Percentiles rank a stretch among this genome's conserved stretches.
phyloP scores from a whole-genome alignment of 2,797 vertebrate species.

The Pangasius larnaudii region DNA sequence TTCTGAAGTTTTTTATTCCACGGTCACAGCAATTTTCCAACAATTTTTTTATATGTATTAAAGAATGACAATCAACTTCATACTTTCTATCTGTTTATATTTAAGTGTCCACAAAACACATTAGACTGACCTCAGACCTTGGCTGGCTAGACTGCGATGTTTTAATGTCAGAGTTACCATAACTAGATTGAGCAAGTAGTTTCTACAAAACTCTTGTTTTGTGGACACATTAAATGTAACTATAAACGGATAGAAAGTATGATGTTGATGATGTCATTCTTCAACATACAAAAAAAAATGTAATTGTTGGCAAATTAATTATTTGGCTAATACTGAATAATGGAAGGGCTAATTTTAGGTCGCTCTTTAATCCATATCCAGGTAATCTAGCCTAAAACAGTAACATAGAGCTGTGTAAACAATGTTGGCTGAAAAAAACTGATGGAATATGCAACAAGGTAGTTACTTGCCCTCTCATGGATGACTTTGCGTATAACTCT shows the following conservation, averaged over 20 bases:
- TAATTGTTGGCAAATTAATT: background rate
- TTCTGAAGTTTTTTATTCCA: background rate
- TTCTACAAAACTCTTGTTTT: background rate
- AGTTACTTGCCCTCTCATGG: background rate
- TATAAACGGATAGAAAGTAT: background rate
- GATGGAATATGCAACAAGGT: background rate
- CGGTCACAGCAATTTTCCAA: background rate
- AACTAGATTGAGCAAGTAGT: background rate
- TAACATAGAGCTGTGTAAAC: background rate
- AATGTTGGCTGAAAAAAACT: background rate
- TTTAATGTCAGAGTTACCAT: background rate
- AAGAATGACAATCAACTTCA: no score
- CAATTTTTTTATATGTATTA: no score
- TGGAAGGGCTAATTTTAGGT: background rate
- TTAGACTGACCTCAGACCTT: background rate
- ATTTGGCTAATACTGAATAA: background rate
- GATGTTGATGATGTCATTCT: background rate
- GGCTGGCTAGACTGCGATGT: no score
- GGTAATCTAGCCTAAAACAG: background rate
- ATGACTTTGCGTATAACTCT: background rate
- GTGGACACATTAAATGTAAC: no score
- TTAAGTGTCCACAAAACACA: no score
- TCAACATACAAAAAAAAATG: background rate
- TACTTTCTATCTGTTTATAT: background rate
- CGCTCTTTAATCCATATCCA: background rate